A percentile compares a stretch with the other conserved stretches of the same genome.
Conservation (phyloP, 1,140 invertebrate species). For the Calephelis nemesis region DNA sequence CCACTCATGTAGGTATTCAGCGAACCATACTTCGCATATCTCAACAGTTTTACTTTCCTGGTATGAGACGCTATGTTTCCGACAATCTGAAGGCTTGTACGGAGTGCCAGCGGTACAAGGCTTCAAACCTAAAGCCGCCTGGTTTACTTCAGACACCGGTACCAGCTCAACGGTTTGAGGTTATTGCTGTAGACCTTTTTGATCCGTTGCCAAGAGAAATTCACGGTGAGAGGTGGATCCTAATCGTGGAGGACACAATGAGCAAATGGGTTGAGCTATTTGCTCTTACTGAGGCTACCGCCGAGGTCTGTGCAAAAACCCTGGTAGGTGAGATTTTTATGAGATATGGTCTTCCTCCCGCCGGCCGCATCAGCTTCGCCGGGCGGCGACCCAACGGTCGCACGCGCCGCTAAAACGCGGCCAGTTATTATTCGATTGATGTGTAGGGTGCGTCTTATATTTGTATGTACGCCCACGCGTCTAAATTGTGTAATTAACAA, state of each 20-base stretch:
- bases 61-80: no score
- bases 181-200: conserved; percentile 40
- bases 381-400: no score
- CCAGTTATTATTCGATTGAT: no score
- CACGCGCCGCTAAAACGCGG: no score
- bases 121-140: no score
- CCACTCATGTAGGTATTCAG: conserved; percentile 38
- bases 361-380: no score
- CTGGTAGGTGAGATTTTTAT: conserved; percentile 30
- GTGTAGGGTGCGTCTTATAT: no score
- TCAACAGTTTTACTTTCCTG: conserved; percentile 25
- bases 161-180: conserved; percentile 36
- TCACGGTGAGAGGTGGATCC: not conserved
- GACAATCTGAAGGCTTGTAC: no score
- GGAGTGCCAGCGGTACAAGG: no score
- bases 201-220: conserved; percentile 32
- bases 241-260: not conserved
- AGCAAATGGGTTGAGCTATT: conserved; percentile 12
- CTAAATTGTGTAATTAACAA: no score
- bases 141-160: conserved; percentile 26
- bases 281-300: not conserved
- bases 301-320: not conserved
- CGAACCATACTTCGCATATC: conserved; percentile 22
- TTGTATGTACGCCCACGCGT: no score
- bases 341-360: conserved; percentile 26